phyloP scores from a whole-genome alignment of 2,113 vertebrate genomes.

The Meles meles region DNA sequence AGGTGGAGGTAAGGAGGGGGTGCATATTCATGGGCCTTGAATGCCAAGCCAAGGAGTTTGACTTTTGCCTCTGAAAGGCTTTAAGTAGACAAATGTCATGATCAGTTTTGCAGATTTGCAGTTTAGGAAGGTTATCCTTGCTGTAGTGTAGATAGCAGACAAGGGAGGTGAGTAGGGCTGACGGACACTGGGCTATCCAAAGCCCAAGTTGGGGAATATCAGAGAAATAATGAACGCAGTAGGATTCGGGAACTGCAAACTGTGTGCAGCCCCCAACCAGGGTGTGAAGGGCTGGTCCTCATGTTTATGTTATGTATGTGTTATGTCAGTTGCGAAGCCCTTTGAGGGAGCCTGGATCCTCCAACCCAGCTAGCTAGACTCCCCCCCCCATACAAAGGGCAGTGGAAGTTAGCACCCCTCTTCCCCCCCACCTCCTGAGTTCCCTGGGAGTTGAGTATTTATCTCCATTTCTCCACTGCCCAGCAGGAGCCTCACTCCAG shows the following conservation, averaged over 20 bases:
- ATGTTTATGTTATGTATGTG: not conserved
- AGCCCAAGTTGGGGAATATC: not conserved
- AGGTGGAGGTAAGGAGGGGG: not conserved
- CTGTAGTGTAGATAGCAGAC: not conserved
- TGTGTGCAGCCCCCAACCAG: not conserved
- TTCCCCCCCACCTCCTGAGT: not conserved
- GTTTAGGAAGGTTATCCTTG: not conserved
- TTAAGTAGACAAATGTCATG: not conserved
- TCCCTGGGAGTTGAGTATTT: not conserved
- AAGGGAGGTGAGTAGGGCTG: not conserved
- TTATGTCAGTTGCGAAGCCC: not conserved
- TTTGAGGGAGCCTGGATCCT: not conserved
- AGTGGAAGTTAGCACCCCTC: not conserved
- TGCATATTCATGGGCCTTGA: not conserved
- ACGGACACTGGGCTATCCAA: not conserved
- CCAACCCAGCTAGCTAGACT: not conserved
- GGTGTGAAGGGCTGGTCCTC: not conserved
- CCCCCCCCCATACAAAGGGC: not conserved
- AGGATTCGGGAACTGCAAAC: not conserved
- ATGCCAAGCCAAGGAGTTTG: not conserved
- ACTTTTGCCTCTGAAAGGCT: slow-evolving; percentile 9
- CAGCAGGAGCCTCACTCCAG: not conserved
- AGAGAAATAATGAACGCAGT: not conserved
- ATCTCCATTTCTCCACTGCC: not conserved
- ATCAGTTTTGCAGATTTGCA: not conserved